These are phyloP conservation scores for Sebastes taczanowskii DNA, from an alignment of 2,797 vertebrate genomes.

Conservation along the genomic window DNA sequence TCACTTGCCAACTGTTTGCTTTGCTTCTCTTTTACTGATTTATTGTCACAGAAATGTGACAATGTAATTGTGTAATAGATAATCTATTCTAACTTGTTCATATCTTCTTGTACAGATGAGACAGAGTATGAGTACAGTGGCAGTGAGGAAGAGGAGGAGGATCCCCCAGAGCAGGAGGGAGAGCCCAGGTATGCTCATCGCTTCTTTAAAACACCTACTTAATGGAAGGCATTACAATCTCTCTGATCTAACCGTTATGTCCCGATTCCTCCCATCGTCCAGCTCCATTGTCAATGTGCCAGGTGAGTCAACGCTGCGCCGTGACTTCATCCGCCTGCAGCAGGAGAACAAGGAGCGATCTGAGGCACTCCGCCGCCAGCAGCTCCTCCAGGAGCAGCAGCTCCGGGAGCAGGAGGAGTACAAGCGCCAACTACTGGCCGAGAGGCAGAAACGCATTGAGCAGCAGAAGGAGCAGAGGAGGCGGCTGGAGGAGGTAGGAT, in stretches of 20 bases:
- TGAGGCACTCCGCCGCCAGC: conserved; percentile 87
- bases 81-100: background rate
- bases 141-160: conserved; percentile 92
- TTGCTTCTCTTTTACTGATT: background rate
- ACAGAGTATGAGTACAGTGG: conserved; percentile 93
- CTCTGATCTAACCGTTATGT: background rate
- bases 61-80: background rate
- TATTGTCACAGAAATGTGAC: background rate
- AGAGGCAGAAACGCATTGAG: conserved; percentile 92
- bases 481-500: conserved; percentile 87
- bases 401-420: conserved; percentile 91
- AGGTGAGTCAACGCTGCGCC: conserved; percentile 90
- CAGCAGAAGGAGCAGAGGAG: conserved; percentile 92
- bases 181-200: conserved; percentile 85
- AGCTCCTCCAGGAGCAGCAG: conserved; percentile 88
- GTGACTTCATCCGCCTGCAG: conserved; percentile 93
- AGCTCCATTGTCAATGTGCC: conserved; percentile 93
- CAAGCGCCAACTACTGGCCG: conserved; percentile 89
- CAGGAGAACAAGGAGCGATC: conserved; percentile 94
- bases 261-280: conserved; percentile 1
- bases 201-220: background rate
- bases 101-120: conserved; percentile 81
- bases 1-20: background rate
- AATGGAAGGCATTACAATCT: background rate
- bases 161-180: conserved; percentile 87